These are phyloP conservation scores for Eptesicus fuscus DNA, from an alignment of 2,113 vertebrate genomes.

Conservation along the genomic window DNA sequence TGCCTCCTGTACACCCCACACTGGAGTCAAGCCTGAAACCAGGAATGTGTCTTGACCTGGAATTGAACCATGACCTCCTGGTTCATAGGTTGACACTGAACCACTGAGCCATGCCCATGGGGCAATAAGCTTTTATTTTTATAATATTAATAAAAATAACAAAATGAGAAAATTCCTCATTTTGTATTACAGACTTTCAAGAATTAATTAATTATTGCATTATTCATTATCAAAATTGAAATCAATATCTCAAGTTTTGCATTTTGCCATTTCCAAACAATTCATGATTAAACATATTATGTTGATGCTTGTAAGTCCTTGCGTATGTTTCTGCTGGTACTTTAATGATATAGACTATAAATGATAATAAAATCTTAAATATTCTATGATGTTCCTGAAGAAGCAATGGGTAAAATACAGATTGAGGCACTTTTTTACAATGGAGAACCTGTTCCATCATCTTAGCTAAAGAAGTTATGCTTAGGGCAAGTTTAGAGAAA, in stretches of 20 bases:
- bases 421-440: constrained; percentile 48
- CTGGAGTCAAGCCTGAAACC: too few species aligned
- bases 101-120: too few species aligned
- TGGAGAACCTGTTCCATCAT: constrained; percentile 26
- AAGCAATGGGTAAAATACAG: constrained; percentile 36
- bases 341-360: constrained; percentile 34
- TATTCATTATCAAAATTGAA: background rate
- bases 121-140: background rate
- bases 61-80: too few species aligned
- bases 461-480: constrained; percentile 42
- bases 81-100: too few species aligned
- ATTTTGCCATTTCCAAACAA: constrained; percentile 40
- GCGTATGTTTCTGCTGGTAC: constrained; percentile 2
- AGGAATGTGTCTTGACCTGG: too few species aligned
- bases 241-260: background rate
- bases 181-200: background rate
- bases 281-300: background rate
- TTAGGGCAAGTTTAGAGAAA: constrained; percentile 56
- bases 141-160: background rate
- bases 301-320: background rate
- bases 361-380: background rate
- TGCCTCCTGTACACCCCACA: too few species aligned
- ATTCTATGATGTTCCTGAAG: constrained; percentile 5
- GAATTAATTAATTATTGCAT: background rate
- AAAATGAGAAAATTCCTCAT: background rate